Base-by-base conservation (phyloP, 2,888 invertebrate species). In the Caradrina clavipalpis region DNA sequence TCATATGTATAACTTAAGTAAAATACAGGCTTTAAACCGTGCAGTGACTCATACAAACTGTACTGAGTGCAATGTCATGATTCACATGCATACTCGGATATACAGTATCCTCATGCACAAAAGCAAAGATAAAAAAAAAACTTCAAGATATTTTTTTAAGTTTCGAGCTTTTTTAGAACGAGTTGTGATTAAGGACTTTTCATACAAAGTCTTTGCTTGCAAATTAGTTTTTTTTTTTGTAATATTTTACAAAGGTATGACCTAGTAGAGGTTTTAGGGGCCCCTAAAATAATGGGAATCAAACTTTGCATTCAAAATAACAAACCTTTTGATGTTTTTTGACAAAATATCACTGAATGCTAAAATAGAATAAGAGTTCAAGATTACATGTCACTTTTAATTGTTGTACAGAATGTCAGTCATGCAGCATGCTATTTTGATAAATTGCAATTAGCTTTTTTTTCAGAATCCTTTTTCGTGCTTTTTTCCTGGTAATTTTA, bases 341-440 rank as follows among this genome's bases (percentile, higher is more conserved):
- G 13, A 13, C 13, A 13, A 39, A 39, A 39, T 39, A n/a, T 56
- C 31, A 50, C 13, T 57, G 15, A 31, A 53, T n/a, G 2, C 7
- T 17, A 22, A 15, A 53, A 47, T 45, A 13, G 13, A 49, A 42
- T 42, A 6, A 19, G 31, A 17, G 26, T 39, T 35, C 22, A 39
- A 56, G 13, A 35, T 35, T 7, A 21, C 13, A 50, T 22, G 7
- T 22, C 50, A 45, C 8, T 55, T 35, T 15, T 13, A 3, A 31
- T 22, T 31, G 26, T 55, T 69, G 17, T 42, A 1, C 17, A n/a
- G 13, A 67, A 26, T n/a, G 13, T 22, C n/a, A 49, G 56, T 61
- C 73, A 78, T 80, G 81, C 81, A 50, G 31, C 83, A 80, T 82
- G 81, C 83, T 26, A n/a, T 68, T 66, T 50, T n/a, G 21, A 56